Conservation (phyloP, 2,888 invertebrate genomes). For the Hermaeophaga mercurialis region DNA sequence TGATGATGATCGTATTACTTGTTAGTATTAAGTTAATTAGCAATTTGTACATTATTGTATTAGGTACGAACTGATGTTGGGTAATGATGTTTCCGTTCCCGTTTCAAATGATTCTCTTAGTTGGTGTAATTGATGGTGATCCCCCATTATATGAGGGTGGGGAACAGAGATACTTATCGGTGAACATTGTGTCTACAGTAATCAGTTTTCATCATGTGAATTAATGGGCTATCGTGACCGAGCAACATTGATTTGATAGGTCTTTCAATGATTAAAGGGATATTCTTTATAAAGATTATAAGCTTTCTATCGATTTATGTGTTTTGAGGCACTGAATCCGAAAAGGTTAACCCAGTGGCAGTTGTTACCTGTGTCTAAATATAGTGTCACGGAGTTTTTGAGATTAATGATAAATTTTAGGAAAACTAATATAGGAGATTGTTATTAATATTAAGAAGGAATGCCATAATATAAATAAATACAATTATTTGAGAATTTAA, state of each 20-base stretch:
- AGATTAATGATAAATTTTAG: too few relatives aligned
- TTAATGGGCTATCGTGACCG: constrained; percentile 27
- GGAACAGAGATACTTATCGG: constrained; percentile 22
- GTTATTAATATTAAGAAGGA: too few relatives aligned
- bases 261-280: constrained; percentile 12
- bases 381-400: too few relatives aligned
- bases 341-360: too few relatives aligned
- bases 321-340: too few relatives aligned
- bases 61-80: constrained; percentile 18
- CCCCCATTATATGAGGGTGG: constrained; percentile 14
- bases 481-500: too few relatives aligned
- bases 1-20: constrained; percentile 26
- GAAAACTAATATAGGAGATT: too few relatives aligned
- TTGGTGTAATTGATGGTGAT: constrained; percentile 14
- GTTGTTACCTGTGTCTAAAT: too few relatives aligned
- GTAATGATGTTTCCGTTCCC: constrained; percentile 17
- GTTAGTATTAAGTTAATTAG: constrained; percentile 25
- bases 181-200: constrained; percentile 21
- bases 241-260: constrained; percentile 25
- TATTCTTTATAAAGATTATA: constrained; percentile 13
- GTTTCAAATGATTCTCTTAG: constrained; percentile 22
- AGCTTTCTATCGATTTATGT: too few relatives aligned
- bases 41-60: constrained; percentile 30
- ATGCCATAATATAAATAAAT: too few relatives aligned
- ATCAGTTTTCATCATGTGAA: constrained; percentile 25